Evolutionary conservation across 1,140 invertebrate genomes (phyloP).

Genomic region (Andrena cerasifolii): DNA sequence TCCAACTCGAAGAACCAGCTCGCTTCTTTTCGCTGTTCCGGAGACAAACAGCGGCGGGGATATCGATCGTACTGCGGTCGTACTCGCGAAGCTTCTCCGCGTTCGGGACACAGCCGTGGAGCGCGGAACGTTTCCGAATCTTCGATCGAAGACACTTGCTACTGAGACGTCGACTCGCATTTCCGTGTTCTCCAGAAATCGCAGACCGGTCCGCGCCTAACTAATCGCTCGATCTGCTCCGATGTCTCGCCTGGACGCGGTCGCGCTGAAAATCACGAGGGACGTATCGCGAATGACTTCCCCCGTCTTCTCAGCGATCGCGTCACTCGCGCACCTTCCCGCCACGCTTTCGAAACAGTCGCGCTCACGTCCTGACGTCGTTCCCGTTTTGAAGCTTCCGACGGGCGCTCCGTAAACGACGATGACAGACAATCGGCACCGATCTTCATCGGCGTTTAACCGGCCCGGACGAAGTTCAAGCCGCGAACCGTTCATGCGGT

Average conservation of each 20-base stretch:
- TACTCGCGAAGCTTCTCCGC: too few species aligned
- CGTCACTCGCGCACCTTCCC: too few species aligned
- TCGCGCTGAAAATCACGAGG: neutral
- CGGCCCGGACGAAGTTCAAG: neutral
- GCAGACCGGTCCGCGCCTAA: neutral
- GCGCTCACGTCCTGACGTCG: neutral
- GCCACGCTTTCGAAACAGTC: too few species aligned
- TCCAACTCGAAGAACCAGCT: neutral
- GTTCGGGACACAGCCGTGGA: neutral
- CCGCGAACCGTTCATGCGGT: neutral
- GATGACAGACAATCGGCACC: neutral
- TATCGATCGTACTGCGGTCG: neutral
- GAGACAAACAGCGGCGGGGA: neutral
- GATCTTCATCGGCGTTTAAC: neutral
- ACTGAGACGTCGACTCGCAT: neutral
- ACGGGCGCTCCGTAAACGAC: neutral
- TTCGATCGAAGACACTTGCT: neutral
- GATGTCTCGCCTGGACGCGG: too few species aligned
- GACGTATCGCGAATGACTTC: constrained; percentile 3
- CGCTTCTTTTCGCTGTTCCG: neutral
- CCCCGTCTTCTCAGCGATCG: too few species aligned
- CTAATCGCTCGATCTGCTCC: neutral
- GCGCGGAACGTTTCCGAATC: neutral
- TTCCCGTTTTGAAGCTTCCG: neutral
- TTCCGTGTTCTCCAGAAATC: neutral